These are phyloP conservation scores for Meiosimyza decipiens DNA, from an alignment of 2,888 invertebrate species.

Conservation along the genomic window DNA sequence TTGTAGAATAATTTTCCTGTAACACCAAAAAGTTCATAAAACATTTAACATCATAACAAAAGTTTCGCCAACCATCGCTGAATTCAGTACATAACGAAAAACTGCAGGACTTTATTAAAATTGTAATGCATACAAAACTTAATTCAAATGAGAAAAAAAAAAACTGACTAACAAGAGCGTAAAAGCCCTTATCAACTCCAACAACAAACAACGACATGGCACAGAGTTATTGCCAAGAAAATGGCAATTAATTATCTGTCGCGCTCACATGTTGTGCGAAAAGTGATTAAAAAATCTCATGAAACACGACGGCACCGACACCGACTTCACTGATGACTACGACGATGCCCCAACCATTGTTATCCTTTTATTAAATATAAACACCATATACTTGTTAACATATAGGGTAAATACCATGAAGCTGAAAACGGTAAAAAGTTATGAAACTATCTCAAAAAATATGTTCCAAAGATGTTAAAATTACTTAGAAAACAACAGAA, in stretches of 20 bases:
- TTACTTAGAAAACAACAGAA: no score
- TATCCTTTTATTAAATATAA: conserved; percentile 27
- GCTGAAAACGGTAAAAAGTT: no score
- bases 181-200: neutral
- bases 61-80: no score
- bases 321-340: neutral
- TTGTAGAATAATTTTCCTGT: no score
- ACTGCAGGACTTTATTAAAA: conserved; percentile 3
- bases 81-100: neutral
- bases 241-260: conserved; percentile 29
- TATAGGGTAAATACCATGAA: no score
- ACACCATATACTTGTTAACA: conserved; percentile 10
- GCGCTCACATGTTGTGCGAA: conserved; percentile 18
- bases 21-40: conserved; percentile 14
- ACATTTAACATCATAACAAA: no score
- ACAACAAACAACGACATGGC: conserved; percentile 1
- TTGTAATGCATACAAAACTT: neutral
- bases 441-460: no score
- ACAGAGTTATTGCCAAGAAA: conserved; percentile 18
- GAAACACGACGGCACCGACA: conserved; percentile 1
- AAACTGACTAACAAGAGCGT: neutral
- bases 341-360: conserved; percentile 1
- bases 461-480: no score
- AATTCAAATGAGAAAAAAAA: neutral
- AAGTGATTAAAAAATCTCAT: conserved; percentile 26